Evolutionary conservation across 2,113 vertebrate genomes (phyloP).

Genomic region (Rousettus leschenaultii): DNA sequence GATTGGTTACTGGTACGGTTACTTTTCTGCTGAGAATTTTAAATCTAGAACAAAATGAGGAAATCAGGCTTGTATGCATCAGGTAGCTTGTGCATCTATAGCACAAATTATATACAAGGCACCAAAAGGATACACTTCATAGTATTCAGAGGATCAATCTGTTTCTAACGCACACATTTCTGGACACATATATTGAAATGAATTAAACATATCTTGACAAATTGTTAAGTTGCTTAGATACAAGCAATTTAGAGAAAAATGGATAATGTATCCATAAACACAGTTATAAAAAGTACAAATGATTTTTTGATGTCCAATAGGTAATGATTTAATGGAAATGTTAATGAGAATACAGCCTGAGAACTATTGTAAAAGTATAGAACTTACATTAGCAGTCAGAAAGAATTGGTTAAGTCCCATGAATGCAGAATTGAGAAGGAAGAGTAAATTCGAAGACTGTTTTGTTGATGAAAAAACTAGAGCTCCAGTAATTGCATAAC

Average conservation of each 20-base stretch:
- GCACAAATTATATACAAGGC: neutral
- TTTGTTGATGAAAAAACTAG: neutral
- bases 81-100: neutral
- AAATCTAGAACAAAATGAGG: conserved; percentile 19
- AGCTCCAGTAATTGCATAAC: neutral
- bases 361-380: neutral
- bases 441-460: neutral
- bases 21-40: conserved; percentile 45
- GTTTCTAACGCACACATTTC: neutral
- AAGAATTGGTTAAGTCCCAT: neutral
- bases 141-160: neutral
- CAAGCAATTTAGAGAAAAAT: neutral
- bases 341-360: neutral
- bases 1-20: neutral
- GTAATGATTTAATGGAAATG: neutral
- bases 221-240: conserved; percentile 18
- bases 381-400: neutral
- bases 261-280: neutral
- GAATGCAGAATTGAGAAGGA: neutral
- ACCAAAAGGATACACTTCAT: neutral
- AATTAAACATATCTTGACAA: neutral
- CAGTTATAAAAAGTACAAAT: neutral
- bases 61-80: neutral
- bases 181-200: neutral
- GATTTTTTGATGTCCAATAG: neutral